Base-by-base conservation (phyloP, 2,888 invertebrate genomes). In the Blastobasis lacticolella region DNA sequence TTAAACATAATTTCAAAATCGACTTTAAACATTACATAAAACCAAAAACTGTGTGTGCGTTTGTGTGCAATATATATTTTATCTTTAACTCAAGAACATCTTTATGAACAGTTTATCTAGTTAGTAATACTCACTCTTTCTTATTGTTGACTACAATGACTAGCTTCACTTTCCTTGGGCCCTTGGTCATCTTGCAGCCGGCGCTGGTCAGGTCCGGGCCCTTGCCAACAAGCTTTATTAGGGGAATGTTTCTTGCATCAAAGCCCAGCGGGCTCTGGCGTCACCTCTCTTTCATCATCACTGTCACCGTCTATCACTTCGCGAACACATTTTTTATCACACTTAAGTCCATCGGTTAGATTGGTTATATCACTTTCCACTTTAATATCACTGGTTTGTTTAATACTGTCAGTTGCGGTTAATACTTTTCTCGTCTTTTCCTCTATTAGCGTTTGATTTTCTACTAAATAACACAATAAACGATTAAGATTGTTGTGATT, bases 141-240 rank as follows among this genome's bases (percentile, higher is more conserved):
- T 89, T 89, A 82, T 88, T 89, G 85, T 89, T 89, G 80, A 89
- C 89, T 78, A 89, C 89, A 85, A 89, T 89, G 86, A 89, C 89
- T 82, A 89, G 87, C 63, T 89, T 89, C 70, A 89, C 89, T 78
- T 89, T 89, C 79, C 89, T 81, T 81, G 89, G 89, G 85, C 89
- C 89, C 88, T 89, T 89, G 72, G 89, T 89, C 89, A 89, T 89
- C 81, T 84, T 89, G 88, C 86, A 87, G 69, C 84, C 85, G 74
- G 83, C 83, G 75, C 78, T 75, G 56, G 66, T 71, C 63, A 84
- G 84, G 75, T 66, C 63, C 61, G 88, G 88, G 88, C 87, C 88
- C 88, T 84, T 77, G 81, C 75, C 78, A 64, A 86, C 69, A 66
- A 88, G 78, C 82, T 87, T 88, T 80, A 87, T 66, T 75, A 88